Evolutionary conservation across 2,797 vertebrate genomes (phyloP), one percentile per base, ranked within the genome.

Genomic region (Cirrhinus mrigala): DNA sequence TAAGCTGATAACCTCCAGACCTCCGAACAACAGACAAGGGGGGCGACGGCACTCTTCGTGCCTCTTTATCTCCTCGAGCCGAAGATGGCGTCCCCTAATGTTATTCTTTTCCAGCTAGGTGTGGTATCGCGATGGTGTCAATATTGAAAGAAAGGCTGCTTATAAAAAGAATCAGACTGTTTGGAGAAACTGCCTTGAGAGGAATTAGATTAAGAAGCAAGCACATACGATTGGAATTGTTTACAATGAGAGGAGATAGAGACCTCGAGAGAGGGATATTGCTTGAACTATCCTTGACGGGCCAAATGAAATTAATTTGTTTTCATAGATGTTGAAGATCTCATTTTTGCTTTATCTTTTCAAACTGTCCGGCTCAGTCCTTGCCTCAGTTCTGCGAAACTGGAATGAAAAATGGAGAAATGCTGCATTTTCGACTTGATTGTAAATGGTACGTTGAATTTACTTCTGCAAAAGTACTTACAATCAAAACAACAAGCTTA

Each of bases 1-100:
- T 73, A 81, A 87, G 64, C 71, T 80, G 74, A 76, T 87, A 85
- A 87, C 77, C 64, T 85, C 86, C 79, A 71, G 75, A 82, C 73
- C 83, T 79, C 66, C 10, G 33, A 82, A 85, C 66, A 71, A 66
- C 44, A 46, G 68, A 83, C 50, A 29, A 22, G 33, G 54, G 44
- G 24, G 33, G 46, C 75, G 64, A 83, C n/a, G 9, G 56, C 20
- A 15, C 40, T 54, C 37, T 81, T 66, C 10, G 37, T 66, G 54
- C 83, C 54, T 52, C 54, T 79, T 80, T 79, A 73, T 85, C 68
- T 50, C 50, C 20, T 70, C 52, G 56, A 85, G 70, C 52, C 24
- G 44, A 56, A 33, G 69, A 73, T 80, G 83, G 68, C 27, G 6
- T 58, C 52, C 62, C 27, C 64, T 60, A 79, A 79, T 60, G 64